A percentile compares a stretch with the other conserved stretches of the same genome.
Conservation (phyloP, 2,888 invertebrate genomes). For the Cosmia trapezina region DNA sequence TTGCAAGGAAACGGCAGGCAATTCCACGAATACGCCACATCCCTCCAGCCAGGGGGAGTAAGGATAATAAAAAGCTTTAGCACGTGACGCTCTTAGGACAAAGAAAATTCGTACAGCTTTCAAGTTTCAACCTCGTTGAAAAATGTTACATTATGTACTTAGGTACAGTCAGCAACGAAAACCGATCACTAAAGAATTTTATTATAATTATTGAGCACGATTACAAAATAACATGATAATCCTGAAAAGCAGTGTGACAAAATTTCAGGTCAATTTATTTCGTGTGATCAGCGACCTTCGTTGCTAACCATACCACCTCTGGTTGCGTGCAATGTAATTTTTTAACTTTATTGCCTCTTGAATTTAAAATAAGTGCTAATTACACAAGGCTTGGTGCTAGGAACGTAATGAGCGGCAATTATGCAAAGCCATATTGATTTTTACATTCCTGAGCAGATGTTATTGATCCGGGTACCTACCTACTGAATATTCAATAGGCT, state of each 20-base stretch:
- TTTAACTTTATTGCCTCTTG: slow-evolving; percentile 42
- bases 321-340: slow-evolving; percentile 48
- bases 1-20: slow-evolving; percentile 76
- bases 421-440: slow-evolving; percentile 60
- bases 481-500: slow-evolving; percentile 44
- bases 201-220: neutral
- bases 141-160: slow-evolving; percentile 59
- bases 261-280: neutral
- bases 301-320: slow-evolving; percentile 39
- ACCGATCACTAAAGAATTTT: neutral
- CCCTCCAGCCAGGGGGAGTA: slow-evolving; percentile 63
- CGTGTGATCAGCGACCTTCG: slow-evolving; percentile 4
- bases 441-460: slow-evolving; percentile 44
- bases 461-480: slow-evolving; percentile 47
- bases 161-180: slow-evolving; percentile 5
- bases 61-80: slow-evolving; percentile 84
- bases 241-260: neutral
- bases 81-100: slow-evolving; percentile 84
- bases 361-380: slow-evolving; percentile 55
- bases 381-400: slow-evolving; percentile 38
- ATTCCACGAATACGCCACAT: slow-evolving; percentile 68
- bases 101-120: slow-evolving; percentile 79
- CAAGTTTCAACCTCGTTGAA: slow-evolving; percentile 69
- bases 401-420: slow-evolving; percentile 36
- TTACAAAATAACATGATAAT: neutral